phyloP scores from a whole-genome alignment of 2,888 invertebrate species.

The Brenthis daphne region DNA sequence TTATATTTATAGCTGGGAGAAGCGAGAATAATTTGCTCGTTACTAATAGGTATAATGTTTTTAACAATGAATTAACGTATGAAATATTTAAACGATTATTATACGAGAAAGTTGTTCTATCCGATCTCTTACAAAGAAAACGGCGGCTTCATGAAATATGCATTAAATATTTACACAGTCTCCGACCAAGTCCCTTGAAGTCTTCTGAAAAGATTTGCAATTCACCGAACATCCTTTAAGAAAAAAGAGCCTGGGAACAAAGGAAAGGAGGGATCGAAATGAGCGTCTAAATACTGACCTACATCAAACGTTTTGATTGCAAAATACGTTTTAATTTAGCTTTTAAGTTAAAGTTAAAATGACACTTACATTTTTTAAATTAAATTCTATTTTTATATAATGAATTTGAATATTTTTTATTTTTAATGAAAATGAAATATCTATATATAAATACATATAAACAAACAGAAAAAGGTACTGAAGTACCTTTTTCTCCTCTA shows the following conservation, averaged over 20 bases:
- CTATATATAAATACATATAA: too few relatives aligned
- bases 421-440: too few relatives aligned
- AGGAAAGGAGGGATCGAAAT: constrained; percentile 66
- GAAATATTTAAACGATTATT: constrained; percentile 37
- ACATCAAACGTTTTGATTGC: constrained; percentile 40
- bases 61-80: constrained; percentile 20
- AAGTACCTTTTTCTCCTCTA: too few relatives aligned
- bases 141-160: constrained; percentile 76
- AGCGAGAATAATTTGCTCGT: too few relatives aligned
- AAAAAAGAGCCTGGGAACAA: constrained; percentile 70
- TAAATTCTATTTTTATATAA: not conserved
- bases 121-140: constrained; percentile 74
- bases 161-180: constrained; percentile 79
- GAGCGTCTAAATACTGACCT: constrained; percentile 65
- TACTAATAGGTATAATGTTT: not conserved
- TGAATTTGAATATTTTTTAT: too few relatives aligned
- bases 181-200: constrained; percentile 67
- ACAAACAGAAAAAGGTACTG: too few relatives aligned
- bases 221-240: constrained; percentile 75
- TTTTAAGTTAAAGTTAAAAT: constrained; percentile 7
- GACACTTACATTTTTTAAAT: not conserved
- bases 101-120: constrained; percentile 55
- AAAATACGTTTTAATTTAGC: constrained; percentile 17
- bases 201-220: constrained; percentile 78
- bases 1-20: too few relatives aligned